Evolutionary conservation across 2,797 vertebrate species (phyloP).

Genomic region (Tachyglossus aculeatus): DNA sequence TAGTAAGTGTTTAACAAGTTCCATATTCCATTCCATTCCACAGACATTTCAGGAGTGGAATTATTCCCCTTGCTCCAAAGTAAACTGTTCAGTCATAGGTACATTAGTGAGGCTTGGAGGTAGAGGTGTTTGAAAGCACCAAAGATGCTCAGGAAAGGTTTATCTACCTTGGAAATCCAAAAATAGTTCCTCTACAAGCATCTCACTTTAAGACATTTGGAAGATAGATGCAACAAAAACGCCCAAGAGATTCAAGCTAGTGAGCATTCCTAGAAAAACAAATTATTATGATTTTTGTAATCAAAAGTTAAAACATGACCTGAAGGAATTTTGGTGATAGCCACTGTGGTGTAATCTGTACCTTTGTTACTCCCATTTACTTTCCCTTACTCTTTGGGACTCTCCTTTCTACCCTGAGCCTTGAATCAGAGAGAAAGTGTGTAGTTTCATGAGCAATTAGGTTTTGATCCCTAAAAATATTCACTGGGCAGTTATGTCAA

Average conservation of each 20-base stretch:
- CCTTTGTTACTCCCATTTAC: no score
- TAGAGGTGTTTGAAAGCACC: neutral
- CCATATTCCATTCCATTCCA: no score
- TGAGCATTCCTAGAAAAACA: slow-evolving; percentile 10
- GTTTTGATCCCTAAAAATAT: neutral
- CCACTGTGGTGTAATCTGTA: slow-evolving; percentile 21
- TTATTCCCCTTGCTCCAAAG: slow-evolving; percentile 15
- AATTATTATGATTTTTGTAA: neutral
- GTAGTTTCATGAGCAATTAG: neutral
- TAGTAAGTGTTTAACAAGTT: no score
- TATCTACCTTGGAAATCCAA: slow-evolving; percentile 34
- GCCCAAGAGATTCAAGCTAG: slow-evolving; percentile 13
- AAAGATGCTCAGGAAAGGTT: slow-evolving; percentile 15
- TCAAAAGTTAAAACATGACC: slow-evolving; percentile 22
- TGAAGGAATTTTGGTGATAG: slow-evolving; percentile 37
- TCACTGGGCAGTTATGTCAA: neutral
- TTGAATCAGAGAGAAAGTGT: slow-evolving; percentile 7
- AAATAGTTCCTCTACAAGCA: slow-evolving; percentile 39
- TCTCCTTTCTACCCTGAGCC: neutral
- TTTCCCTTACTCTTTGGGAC: no score
- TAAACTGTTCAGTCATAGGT: neutral
- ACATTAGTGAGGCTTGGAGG: slow-evolving; percentile 38
- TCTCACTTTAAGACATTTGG: slow-evolving; percentile 44
- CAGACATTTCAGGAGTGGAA: no score
- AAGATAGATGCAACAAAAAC: neutral